A percentile compares a stretch with the other conserved stretches of the same genome.
Conservation (phyloP, 2,113 vertebrate genomes). For the Platichthys stellatus region DNA sequence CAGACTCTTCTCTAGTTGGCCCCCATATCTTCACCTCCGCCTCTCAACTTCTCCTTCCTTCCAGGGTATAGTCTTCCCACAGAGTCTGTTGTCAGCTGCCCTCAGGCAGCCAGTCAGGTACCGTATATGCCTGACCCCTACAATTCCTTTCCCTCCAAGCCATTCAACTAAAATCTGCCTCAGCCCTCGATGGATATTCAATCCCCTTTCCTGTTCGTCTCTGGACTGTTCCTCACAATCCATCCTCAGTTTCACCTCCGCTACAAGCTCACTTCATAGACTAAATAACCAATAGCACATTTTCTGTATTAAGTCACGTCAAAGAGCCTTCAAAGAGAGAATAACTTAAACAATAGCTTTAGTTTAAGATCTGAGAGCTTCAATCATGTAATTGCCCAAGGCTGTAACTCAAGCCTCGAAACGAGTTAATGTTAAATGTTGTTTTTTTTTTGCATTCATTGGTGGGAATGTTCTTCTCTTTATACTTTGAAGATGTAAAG, state of each 20-base stretch:
- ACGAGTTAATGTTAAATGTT: slow-evolving; percentile 47
- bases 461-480: neutral
- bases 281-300: slow-evolving; percentile 59
- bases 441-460: slow-evolving; percentile 47
- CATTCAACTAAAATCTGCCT: slow-evolving; percentile 51
- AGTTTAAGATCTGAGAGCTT: slow-evolving; percentile 53
- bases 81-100: slow-evolving; percentile 60
- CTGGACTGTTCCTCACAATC: slow-evolving; percentile 37
- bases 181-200: slow-evolving; percentile 34
- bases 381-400: slow-evolving; percentile 42
- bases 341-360: slow-evolving; percentile 51
- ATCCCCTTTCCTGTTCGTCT: slow-evolving; percentile 40
- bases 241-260: slow-evolving; percentile 53
- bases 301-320: slow-evolving; percentile 60
- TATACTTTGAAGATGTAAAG: neutral
- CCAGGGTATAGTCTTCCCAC: slow-evolving; percentile 61
- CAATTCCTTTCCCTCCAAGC: slow-evolving; percentile 41
- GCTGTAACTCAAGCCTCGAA: slow-evolving; percentile 49
- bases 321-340: slow-evolving; percentile 68
- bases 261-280: slow-evolving; percentile 38
- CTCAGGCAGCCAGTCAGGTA: slow-evolving; percentile 56
- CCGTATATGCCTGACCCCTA: slow-evolving; percentile 35
- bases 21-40: slow-evolving; percentile 61
- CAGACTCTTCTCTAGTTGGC: slow-evolving; percentile 72
- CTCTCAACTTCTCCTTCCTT: slow-evolving; percentile 64